A percentile compares a stretch with the other conserved stretches of the same genome.
phyloP scores from a whole-genome alignment of 2,113 vertebrate species.

The Sander vitreus region DNA sequence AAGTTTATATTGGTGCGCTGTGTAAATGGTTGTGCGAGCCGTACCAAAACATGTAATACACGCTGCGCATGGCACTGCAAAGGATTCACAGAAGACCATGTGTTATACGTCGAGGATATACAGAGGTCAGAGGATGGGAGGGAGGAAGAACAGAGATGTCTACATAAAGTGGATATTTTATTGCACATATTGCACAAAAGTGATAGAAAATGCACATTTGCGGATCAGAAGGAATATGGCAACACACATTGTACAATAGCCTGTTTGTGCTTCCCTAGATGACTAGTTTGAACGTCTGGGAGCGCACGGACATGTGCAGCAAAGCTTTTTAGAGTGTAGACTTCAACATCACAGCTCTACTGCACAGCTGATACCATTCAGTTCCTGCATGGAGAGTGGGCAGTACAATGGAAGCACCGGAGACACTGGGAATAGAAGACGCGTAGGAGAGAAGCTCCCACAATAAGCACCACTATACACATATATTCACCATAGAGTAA shows the following conservation, averaged over 20 bases:
- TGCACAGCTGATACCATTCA: constrained; percentile 51
- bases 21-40: too few species aligned
- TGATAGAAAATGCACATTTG: not conserved
- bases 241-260: too few species aligned
- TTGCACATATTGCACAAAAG: not conserved
- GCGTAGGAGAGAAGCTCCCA: constrained; percentile 68
- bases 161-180: not conserved
- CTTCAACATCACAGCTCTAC: constrained; percentile 27
- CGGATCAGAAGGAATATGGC: not conserved
- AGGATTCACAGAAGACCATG: not conserved
- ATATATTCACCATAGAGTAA: constrained; percentile 29
- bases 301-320: not conserved
- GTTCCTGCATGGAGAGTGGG: constrained; percentile 55
- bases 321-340: constrained; percentile 17
- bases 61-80: not conserved
- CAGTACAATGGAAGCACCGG: constrained; percentile 48
- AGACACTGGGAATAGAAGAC: constrained; percentile 54
- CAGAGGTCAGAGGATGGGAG: not conserved
- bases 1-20: too few species aligned
- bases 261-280: too few species aligned
- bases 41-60: not conserved
- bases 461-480: constrained; percentile 34
- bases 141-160: not conserved
- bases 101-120: not conserved
- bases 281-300: too few species aligned